Evolutionary conservation across 2,797 vertebrate species (phyloP).

Genomic region (Chromobotia macracanthus): DNA sequence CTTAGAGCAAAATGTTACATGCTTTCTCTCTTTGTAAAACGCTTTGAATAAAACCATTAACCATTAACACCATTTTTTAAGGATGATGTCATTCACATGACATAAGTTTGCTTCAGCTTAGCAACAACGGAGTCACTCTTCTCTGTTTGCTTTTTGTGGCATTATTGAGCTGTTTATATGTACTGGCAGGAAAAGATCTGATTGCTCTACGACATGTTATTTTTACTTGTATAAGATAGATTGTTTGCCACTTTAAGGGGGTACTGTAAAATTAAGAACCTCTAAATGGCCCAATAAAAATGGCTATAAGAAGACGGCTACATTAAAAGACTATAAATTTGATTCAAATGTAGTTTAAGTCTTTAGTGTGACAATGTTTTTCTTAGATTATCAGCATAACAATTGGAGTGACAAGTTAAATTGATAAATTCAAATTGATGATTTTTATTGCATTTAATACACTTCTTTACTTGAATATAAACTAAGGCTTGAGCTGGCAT

Average conservation of each 20-base stretch:
- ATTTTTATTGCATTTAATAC: background rate
- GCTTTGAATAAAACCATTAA: too few species aligned
- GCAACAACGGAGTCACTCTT: slow-evolving; percentile 56
- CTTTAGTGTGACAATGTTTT: too few species aligned
- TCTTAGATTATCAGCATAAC: background rate
- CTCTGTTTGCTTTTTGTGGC: slow-evolving; percentile 8
- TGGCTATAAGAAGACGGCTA: too few species aligned
- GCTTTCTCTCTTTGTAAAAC: too few species aligned
- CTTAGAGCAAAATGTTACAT: too few species aligned
- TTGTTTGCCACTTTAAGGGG: background rate
- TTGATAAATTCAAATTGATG: background rate
- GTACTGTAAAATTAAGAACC: background rate
- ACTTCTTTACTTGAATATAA: background rate
- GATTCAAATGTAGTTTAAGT: too few species aligned
- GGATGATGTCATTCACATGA: slow-evolving; percentile 72
- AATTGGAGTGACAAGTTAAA: background rate
- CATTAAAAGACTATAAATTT: too few species aligned
- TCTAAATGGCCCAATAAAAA: background rate
- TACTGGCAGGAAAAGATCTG: slow-evolving; percentile 25
- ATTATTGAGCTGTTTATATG: slow-evolving; percentile 29
- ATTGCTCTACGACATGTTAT: slow-evolving; percentile 6
- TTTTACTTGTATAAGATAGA: background rate
- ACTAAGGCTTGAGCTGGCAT: background rate
- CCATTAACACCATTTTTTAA: slow-evolving; percentile 62
- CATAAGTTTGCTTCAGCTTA: slow-evolving; percentile 55